phyloP scores from a whole-genome alignment of 2,797 vertebrate genomes.

The Pangasius djambal region DNA sequence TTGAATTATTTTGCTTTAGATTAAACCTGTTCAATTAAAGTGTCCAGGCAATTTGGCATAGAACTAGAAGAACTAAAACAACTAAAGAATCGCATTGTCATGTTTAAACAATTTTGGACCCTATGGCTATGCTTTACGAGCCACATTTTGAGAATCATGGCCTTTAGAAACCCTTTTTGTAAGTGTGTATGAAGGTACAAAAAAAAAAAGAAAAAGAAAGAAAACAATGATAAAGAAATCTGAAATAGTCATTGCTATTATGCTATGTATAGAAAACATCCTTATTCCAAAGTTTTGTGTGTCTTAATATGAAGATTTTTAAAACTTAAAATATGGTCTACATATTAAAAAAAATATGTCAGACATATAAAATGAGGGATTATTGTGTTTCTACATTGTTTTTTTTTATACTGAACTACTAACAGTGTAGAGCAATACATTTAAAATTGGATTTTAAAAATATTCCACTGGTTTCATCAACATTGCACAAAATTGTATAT shows the following conservation, averaged over 20 bases:
- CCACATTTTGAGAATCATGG: neutral
- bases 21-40: too few relatives aligned
- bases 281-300: neutral
- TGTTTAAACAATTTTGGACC: neutral
- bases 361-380: neutral
- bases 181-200: neutral
- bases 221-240: neutral
- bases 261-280: neutral
- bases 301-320: neutral
- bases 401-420: neutral
- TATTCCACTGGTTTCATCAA: neutral
- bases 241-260: neutral
- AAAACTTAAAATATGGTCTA: neutral
- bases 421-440: neutral
- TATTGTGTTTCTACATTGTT: neutral
- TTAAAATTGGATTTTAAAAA: neutral
- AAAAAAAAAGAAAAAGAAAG: neutral
- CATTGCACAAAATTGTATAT: neutral
- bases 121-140: neutral
- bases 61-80: neutral
- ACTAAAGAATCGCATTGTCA: neutral
- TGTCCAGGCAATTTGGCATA: neutral
- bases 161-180: neutral
- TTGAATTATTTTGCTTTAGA: neutral
- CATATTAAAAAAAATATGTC: neutral